Evolutionary conservation across 2,113 vertebrate genomes (phyloP).

Genomic region (Amia ocellicauda): DNA sequence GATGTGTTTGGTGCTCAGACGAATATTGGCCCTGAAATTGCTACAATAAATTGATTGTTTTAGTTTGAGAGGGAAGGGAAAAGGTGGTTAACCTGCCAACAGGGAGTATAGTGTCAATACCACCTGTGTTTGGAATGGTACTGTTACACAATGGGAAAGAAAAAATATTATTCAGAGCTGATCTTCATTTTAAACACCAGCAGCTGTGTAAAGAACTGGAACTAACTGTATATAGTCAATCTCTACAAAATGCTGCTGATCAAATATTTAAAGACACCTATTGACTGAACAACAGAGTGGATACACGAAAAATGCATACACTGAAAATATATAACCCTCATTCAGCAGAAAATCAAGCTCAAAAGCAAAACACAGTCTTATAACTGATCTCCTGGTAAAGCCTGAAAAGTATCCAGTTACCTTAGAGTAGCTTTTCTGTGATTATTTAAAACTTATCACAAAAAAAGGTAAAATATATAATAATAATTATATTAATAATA

Average conservation of each 20-base stretch:
- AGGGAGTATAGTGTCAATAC: neutral
- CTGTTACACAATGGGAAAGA: conserved; percentile 1
- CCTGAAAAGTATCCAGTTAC: conserved; percentile 55
- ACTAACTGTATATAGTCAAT: neutral
- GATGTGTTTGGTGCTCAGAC: neutral
- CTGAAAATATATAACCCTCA: conserved; percentile 11
- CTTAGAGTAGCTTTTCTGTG: conserved; percentile 70
- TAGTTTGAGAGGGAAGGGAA: neutral
- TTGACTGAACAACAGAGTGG: conserved; percentile 13
- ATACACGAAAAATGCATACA: neutral
- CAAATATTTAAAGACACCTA: neutral
- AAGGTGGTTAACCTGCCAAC: neutral
- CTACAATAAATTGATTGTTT: neutral
- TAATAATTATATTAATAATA: too few relatives aligned
- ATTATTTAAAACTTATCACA: conserved; percentile 44
- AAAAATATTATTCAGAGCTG: neutral
- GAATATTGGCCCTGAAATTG: neutral
- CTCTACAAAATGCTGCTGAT: conserved; percentile 12
- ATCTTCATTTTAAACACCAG: conserved; percentile 1
- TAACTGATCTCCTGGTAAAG: conserved; percentile 6
- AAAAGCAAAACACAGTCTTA: neutral
- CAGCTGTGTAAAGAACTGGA: conserved; percentile 3
- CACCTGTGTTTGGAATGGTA: neutral
- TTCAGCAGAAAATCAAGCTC: conserved; percentile 1
- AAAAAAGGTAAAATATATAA: too few relatives aligned